Conservation (phyloP, 2,888 invertebrate species). For the Tinea semifulvella region DNA sequence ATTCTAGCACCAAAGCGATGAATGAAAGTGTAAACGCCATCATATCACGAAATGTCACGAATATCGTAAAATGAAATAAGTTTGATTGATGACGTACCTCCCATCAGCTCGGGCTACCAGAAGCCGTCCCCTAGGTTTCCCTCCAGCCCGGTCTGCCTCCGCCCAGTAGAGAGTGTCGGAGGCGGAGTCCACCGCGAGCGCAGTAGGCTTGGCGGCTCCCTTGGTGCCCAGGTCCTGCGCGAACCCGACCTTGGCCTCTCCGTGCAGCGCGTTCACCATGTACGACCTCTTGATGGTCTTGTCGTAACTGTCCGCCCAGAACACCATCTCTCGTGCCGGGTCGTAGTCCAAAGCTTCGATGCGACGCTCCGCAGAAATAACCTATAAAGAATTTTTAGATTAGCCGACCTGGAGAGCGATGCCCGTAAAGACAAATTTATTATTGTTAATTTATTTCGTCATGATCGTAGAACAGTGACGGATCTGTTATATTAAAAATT, state of each 20-base stretch:
- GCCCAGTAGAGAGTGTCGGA: conserved; percentile 96
- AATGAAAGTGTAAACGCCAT: too few species aligned
- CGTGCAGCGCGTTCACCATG: conserved; percentile 82
- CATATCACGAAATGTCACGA: too few species aligned
- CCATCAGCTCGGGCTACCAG: conserved; percentile 92
- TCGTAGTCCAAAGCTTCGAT: conserved; percentile 94
- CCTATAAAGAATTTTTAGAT: too few species aligned
- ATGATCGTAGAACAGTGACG: too few species aligned
- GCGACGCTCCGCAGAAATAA: conserved; percentile 80
- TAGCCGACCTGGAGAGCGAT: too few species aligned
- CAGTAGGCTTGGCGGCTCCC: conserved; percentile 85
- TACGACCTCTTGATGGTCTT: conserved; percentile 91
- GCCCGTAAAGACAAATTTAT: too few species aligned
- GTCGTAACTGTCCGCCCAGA: conserved; percentile 95
- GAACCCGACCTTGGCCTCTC: conserved; percentile 81
- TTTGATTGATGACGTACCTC: too few species aligned
- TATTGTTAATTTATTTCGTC: too few species aligned
- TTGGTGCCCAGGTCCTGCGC: conserved; percentile 90
- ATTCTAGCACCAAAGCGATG: too few species aligned
- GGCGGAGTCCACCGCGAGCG: conserved; percentile 93
- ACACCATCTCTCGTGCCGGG: conserved; percentile 83
- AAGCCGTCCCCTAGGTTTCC: conserved; percentile 80
- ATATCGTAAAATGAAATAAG: too few species aligned
- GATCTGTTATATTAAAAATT: too few species aligned
- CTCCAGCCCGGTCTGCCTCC: conserved; percentile 79